Conservation (phyloP, 23 tunicate species). For the Halocynthia roretzi region DNA sequence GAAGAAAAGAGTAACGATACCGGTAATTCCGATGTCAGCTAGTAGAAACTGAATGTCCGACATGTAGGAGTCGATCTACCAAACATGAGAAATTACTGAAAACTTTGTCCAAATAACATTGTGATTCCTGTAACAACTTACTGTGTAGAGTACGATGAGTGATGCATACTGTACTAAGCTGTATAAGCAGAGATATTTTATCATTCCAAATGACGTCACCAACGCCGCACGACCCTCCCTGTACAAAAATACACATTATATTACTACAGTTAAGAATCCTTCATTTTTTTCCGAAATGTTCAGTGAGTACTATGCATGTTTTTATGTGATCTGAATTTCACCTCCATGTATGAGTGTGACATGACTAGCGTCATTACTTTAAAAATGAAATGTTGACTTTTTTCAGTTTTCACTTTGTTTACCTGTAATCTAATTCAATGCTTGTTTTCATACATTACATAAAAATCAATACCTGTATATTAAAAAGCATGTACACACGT, state of each 20-base stretch:
- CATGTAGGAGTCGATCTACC: conserved; percentile 6
- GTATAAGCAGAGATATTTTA: conserved; percentile 15
- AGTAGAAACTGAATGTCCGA: conserved; percentile 11
- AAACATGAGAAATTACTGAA: not conserved
- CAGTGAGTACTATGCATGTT: no score
- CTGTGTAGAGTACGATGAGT: conserved; percentile 12
- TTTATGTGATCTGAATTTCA: no score
- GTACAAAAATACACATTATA: not conserved
- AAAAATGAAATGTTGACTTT: no score
- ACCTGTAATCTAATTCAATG: no score
- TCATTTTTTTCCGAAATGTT: no score
- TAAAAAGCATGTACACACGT: no score
- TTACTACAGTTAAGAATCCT: no score
- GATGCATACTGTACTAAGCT: conserved; percentile 18
- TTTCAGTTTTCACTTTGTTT: no score
- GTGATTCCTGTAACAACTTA: not conserved
- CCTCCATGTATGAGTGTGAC: no score
- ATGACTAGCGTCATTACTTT: no score
- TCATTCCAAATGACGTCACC: conserved; percentile 30
- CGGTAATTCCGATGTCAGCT: conserved; percentile 7
- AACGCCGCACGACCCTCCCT: conserved; percentile 21
- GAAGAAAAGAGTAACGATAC: conserved; percentile 12
- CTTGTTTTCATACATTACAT: no score
- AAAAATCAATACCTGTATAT: no score
- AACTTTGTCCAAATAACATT: not conserved